phyloP scores from a whole-genome alignment of 2,113 vertebrate genomes.

The Tichodroma muraria region DNA sequence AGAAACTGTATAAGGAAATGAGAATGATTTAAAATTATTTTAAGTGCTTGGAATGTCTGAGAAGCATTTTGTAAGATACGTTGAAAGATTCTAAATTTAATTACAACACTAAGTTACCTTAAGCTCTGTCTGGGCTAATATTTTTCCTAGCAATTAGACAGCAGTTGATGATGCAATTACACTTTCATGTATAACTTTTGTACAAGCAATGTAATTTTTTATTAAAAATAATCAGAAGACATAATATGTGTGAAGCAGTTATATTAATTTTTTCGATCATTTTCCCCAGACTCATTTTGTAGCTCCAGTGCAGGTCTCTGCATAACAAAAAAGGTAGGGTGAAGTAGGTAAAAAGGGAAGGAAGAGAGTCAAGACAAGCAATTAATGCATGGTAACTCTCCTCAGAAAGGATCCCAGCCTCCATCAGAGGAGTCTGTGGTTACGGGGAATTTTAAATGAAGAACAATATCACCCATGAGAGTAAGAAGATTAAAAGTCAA shows the following conservation, averaged over 20 bases:
- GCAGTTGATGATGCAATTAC: background rate
- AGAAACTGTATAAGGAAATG: background rate
- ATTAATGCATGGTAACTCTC: background rate
- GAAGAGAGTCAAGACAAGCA: background rate
- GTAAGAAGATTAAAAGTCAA: constrained; percentile 7
- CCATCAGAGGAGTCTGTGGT: background rate
- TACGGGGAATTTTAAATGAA: background rate
- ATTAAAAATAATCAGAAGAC: background rate
- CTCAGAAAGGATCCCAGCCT: background rate
- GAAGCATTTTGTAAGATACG: background rate
- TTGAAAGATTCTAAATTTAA: constrained; percentile 11
- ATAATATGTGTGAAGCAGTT: background rate
- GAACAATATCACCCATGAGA: background rate
- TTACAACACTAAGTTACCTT: background rate
- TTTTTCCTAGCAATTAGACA: constrained; percentile 4
- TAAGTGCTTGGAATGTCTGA: background rate
- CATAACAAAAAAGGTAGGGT: background rate
- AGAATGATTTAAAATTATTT: background rate
- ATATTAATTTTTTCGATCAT: background rate
- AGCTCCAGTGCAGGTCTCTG: background rate
- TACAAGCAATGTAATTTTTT: background rate
- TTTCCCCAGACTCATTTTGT: background rate
- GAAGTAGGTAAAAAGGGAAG: background rate
- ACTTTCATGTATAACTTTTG: background rate
- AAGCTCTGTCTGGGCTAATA: background rate